Evolutionary conservation across 2,797 vertebrate species (phyloP), one percentile per base, ranked within the genome.

Genomic region (Anguilla anguilla): DNA sequence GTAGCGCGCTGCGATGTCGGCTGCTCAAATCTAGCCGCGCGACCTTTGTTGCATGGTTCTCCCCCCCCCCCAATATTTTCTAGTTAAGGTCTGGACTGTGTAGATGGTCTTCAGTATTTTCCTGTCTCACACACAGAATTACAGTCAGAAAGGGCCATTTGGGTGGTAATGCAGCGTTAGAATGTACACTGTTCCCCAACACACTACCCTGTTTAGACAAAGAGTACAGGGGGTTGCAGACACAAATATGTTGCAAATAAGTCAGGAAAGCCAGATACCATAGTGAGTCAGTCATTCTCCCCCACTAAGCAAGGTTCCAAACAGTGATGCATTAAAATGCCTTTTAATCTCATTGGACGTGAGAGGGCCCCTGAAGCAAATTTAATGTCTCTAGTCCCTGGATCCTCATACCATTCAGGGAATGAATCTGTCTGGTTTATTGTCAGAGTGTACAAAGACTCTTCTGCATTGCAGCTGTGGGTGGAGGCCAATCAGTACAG

Each of bases 381-480:
- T 43, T 35, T 35, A 35, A 39, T 15, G 15, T 77, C 9, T 17
- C 31, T 77, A 17, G 13, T 28, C 64, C 64, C 64, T n/a, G 64
- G 64, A 67, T n/a, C n/a, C 64, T 67, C 64, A 67, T 35, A 43
- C 39, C 13, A 11, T 49, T 19, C n/a, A 28, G 49, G 25, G 43
- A 51, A 83, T 83, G 10, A 11, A 35, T 28, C 31, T 17, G 31
- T 84, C 51, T 28, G n/a, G 11, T 55, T 57, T 77, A 31, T 35
- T 85, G 57, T 5, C 5, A 57, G 7, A 83, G n/a, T 22, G 49
- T 17, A 57, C 55, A 69, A 64, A 35, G 83, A 84, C 22, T 84
- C 39, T 67, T 72, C 86, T 84, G 79, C 28, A 87, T 35, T 72
- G 81, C 59, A 51, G 81, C n/a, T 83, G 55, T 22, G 2, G 13